These are phyloP conservation scores for Mimas tiliae DNA, from an alignment of 2,888 invertebrate species.

Conservation along the genomic window DNA sequence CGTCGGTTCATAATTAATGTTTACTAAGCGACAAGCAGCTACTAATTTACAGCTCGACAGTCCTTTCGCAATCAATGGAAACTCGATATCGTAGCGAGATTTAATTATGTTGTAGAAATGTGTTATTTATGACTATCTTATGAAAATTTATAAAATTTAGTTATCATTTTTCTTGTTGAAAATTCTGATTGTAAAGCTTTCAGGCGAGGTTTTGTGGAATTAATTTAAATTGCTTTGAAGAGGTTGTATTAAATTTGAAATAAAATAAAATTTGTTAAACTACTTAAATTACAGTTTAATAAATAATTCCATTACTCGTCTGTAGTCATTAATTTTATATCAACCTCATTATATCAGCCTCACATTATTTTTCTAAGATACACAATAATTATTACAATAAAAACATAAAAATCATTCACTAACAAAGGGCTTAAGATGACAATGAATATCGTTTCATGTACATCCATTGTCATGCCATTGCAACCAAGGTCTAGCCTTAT, in stretches of 20 bases:
- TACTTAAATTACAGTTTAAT: too few relatives aligned
- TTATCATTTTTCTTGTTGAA: background rate
- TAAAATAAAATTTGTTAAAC: too few relatives aligned
- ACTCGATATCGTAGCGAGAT: constrained; percentile 35
- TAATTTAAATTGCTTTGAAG: too few relatives aligned
- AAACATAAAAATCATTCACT: too few relatives aligned
- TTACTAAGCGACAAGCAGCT: constrained; percentile 35
- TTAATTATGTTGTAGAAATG: constrained; percentile 11
- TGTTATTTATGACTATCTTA: background rate
- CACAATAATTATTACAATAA: too few relatives aligned
- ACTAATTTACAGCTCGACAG: constrained; percentile 28
- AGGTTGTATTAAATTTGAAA: too few relatives aligned
- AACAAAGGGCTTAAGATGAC: too few relatives aligned
- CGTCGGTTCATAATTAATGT: constrained; percentile 23
- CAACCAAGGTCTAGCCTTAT: background rate
- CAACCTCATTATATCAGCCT: too few relatives aligned
- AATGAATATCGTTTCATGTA: background rate
- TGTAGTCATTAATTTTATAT: too few relatives aligned
- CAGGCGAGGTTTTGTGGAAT: too few relatives aligned
- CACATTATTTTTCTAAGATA: background rate
- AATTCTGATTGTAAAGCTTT: too few relatives aligned
- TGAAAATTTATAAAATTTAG: background rate
- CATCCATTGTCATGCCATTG: background rate
- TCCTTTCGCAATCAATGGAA: constrained; percentile 42
- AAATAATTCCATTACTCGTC: too few relatives aligned